These are phyloP conservation scores for Heloderma charlesbogerti DNA, from an alignment of 2,113 vertebrate species.

Conservation along the genomic window DNA sequence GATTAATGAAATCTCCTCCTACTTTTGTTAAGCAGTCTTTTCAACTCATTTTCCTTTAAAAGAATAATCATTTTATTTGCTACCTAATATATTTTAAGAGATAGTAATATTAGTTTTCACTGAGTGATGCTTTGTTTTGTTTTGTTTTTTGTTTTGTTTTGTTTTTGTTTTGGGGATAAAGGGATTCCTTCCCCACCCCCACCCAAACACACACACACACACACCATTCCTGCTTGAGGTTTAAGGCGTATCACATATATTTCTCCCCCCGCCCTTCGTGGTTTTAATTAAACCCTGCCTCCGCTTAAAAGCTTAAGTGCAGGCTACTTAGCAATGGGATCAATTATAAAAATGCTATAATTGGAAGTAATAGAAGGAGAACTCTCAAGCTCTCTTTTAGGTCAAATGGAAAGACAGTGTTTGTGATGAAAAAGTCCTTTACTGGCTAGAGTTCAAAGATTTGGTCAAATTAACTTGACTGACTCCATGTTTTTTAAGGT, in stretches of 20 bases:
- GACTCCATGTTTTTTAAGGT: not conserved
- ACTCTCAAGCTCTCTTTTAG: not conserved
- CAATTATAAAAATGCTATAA: not conserved
- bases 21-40: not conserved
- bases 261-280: not conserved
- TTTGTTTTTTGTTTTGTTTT: not conserved
- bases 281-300: conserved; percentile 12
- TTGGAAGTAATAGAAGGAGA: not conserved
- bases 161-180: not conserved
- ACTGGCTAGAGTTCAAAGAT: not conserved
- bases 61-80: not conserved
- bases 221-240: conserved; percentile 4
- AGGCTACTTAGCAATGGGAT: not conserved
- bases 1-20: not conserved
- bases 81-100: not conserved
- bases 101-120: conserved; percentile 12
- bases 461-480: not conserved
- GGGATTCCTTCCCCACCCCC: accelerated
- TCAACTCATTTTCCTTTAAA: not conserved
- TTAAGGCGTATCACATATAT: conserved; percentile 2
- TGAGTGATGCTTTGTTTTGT: not conserved
- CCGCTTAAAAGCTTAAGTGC: not conserved
- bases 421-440: not conserved
- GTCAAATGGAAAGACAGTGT: not conserved
- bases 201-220: not conserved